phyloP scores from a whole-genome alignment of 2,888 invertebrate genomes.

The Glomeris marginata region DNA sequence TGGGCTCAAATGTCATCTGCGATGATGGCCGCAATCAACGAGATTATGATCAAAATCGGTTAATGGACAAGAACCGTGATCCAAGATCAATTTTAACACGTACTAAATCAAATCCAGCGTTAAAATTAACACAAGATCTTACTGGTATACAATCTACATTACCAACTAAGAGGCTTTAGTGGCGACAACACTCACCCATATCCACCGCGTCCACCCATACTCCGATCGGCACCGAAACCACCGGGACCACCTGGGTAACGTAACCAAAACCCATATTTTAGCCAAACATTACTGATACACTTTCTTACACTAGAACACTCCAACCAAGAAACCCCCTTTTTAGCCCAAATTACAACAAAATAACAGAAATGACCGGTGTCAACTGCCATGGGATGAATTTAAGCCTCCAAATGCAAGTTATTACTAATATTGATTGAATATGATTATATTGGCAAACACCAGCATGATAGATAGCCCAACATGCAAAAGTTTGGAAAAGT shows the following conservation, averaged over 20 bases:
- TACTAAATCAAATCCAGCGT: background rate
- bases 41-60: no score
- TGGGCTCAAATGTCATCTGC: no score
- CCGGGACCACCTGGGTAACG: slow-evolving; percentile 11
- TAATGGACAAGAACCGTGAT: no score
- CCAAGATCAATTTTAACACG: background rate
- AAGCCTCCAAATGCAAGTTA: background rate
- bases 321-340: background rate
- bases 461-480: no score
- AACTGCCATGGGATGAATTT: no score
- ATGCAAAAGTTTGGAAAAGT: no score
- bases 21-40: no score
- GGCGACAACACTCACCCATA: slow-evolving; percentile 9
- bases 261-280: background rate
- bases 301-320: background rate
- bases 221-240: slow-evolving; percentile 26
- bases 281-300: background rate
- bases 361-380: no score
- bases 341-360: background rate
- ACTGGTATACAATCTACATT: no score
- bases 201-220: slow-evolving; percentile 20
- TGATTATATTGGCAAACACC: background rate
- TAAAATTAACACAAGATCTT: no score
- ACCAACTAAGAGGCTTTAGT: no score
- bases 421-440: background rate